Base-by-base conservation (phyloP, 92 coral and sea anemone species). In the Umimayanthus chanpuru region DNA sequence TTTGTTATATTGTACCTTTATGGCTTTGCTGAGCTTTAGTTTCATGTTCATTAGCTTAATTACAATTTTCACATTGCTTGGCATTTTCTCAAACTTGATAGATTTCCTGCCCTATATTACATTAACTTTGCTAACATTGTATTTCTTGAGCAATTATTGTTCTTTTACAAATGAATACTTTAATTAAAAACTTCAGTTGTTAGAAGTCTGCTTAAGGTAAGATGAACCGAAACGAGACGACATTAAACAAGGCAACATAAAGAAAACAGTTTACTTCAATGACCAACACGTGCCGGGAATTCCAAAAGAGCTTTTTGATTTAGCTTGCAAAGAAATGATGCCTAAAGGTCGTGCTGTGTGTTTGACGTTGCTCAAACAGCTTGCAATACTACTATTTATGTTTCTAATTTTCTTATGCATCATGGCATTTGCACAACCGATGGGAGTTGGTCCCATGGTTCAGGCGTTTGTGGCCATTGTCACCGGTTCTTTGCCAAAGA, bases 321-420 rank as follows among this genome's bases (percentile, higher is more conserved):
- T 12, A 4, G 90, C 90, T 10, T 88, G 86, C 49, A 85, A 80
- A 15, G 56, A 80, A 30, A 41, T 88, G 49, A 88, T 80, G 86
- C 90, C 90, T 1, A 50, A 53, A 55, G 66, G 73, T 40, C 73
- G 50, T 12, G 36, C 73, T 15, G 49, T 88, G 49, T 73, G 90
- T 8, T 40, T 72, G 36, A 18, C 81, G 75, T 20, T 72, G 14
- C 7, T 88, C 21, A 89, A 89, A 56, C 36, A 72, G 40, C 11
- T 11, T 26, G 12, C 41, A 6, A 75, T 76, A 15, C 41, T 76
- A 4, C 29, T 65, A 49, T 82, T 74, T 89, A 75, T 89, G 3
- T 83, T 64, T 14, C 25, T 83, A 32, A 64, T 65, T 53, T 82
- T 89, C 73, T 36, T 61, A 0, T 26, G 78, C 38, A 30, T 71